phyloP scores from a whole-genome alignment of 2,113 vertebrate genomes.

The Hypomesus transpacificus region DNA sequence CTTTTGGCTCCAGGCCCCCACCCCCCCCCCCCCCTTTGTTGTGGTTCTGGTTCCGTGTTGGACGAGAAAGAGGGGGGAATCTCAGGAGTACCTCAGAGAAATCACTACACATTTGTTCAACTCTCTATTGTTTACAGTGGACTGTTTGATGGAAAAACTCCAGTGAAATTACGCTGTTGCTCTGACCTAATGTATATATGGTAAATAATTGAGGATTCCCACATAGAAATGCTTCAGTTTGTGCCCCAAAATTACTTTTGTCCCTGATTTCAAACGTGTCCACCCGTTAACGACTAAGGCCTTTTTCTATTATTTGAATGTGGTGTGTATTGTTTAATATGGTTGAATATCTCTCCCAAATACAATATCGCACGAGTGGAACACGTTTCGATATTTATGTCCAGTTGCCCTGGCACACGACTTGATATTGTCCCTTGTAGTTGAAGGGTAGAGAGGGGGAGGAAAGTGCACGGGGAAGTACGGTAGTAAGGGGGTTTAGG shows the following conservation, averaged over 20 bases:
- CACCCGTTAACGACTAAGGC: constrained; percentile 24
- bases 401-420: constrained; percentile 39
- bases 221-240: constrained; percentile 46
- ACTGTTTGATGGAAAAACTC: constrained; percentile 50
- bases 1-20: constrained; percentile 39
- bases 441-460: neutral
- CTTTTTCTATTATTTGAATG: constrained; percentile 30
- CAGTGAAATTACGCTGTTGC: constrained; percentile 23
- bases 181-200: constrained; percentile 64
- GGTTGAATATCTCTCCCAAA: constrained; percentile 27
- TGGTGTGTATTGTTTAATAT: constrained; percentile 31
- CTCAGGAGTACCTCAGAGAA: constrained; percentile 72
- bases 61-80: constrained; percentile 47
- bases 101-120: constrained; percentile 56
- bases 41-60: constrained; percentile 34
- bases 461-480: constrained; percentile 40
- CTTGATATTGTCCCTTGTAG: constrained; percentile 18
- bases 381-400: constrained; percentile 40
- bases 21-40: constrained; percentile 33
- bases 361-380: constrained; percentile 37
- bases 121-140: constrained; percentile 71
- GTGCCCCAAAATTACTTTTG: constrained; percentile 20
- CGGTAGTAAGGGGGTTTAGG: constrained; percentile 46
- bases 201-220: constrained; percentile 53
- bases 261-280: neutral